Evolutionary conservation across 2,797 vertebrate species (phyloP).

Genomic region (Octomys mimax): DNA sequence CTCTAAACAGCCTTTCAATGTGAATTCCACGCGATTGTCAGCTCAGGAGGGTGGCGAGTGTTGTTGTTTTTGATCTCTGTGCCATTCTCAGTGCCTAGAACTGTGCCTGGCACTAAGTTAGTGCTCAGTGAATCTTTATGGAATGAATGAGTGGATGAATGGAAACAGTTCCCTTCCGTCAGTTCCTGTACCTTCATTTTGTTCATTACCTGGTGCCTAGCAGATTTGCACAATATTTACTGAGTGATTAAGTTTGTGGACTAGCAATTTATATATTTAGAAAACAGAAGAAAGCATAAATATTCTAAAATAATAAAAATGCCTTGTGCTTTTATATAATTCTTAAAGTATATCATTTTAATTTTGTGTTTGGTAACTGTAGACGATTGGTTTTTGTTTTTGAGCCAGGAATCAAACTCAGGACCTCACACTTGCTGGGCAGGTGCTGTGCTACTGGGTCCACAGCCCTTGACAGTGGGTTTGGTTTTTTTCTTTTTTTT

Average conservation of each 20-base stretch:
- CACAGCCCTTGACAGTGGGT: too few species aligned
- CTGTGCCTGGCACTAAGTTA: background rate
- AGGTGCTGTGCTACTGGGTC: too few species aligned
- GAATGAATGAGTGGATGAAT: background rate
- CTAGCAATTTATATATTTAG: background rate
- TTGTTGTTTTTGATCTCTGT: background rate
- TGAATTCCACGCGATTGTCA: background rate
- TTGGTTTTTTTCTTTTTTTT: background rate
- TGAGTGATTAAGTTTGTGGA: constrained; percentile 13
- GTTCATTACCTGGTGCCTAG: background rate
- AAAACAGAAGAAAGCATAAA: constrained; percentile 17
- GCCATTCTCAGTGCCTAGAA: background rate
- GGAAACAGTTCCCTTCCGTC: background rate
- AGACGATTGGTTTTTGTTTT: background rate
- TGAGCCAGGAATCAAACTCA: too few species aligned
- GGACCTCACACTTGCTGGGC: too few species aligned
- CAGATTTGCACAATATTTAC: background rate
- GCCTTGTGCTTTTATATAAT: background rate
- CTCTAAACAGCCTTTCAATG: background rate
- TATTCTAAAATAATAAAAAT: constrained; percentile 11
- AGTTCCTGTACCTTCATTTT: background rate
- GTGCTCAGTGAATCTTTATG: background rate
- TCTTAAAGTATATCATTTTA: constrained; percentile 33
- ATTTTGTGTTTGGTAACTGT: constrained; percentile 42
- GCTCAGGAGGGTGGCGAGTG: background rate